phyloP scores from a whole-genome alignment of 2,113 vertebrate species.

The Phylloscopus trochilus region DNA sequence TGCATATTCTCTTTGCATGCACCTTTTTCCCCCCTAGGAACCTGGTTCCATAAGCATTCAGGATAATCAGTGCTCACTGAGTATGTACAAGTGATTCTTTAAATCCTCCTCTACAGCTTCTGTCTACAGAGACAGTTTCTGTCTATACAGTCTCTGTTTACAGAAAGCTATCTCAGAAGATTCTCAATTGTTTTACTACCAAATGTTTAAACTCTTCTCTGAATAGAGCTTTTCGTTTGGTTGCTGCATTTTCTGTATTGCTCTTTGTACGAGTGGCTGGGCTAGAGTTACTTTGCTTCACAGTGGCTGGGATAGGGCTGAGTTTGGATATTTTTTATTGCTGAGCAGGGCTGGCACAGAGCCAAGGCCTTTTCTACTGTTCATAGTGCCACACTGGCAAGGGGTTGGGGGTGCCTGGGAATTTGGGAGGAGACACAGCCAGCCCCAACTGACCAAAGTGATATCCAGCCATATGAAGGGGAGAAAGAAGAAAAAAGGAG shows the following conservation, averaged over 20 bases:
- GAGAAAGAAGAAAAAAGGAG: not conserved
- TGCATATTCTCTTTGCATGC: not conserved
- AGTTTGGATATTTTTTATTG: too few relatives aligned
- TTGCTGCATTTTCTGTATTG: not conserved
- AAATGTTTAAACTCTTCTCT: not conserved
- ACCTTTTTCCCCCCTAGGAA: not conserved
- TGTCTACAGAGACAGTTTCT: not conserved
- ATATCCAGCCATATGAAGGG: not conserved
- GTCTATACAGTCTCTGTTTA: not conserved
- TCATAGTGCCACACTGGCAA: accelerated
- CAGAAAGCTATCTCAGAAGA: not conserved
- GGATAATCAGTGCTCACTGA: not conserved
- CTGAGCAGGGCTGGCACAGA: not conserved
- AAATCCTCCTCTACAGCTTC: not conserved
- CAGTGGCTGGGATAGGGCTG: not conserved
- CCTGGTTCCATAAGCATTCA: not conserved
- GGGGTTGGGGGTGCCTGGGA: not conserved
- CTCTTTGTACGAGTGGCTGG: not conserved
- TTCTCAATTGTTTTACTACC: not conserved
- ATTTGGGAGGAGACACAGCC: not conserved
- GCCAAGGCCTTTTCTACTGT: not conserved
- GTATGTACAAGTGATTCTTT: not conserved
- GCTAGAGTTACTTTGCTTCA: not conserved
- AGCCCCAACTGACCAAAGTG: not conserved
- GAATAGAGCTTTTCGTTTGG: not conserved